Conservation (phyloP, 2,888 invertebrate species). For the Drosophila buzzatii region DNA sequence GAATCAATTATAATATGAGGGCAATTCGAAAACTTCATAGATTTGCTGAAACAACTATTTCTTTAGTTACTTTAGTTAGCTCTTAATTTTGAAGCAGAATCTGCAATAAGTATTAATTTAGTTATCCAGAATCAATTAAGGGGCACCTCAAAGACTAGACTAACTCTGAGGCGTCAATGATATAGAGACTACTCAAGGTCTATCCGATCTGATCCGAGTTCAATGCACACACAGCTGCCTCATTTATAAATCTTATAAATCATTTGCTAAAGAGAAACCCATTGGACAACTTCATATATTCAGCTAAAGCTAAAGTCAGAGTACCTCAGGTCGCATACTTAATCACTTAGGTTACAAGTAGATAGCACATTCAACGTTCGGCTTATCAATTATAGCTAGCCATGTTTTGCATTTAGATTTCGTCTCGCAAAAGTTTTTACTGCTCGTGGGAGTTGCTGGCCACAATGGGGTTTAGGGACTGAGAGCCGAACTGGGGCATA, state of each 20-base stretch:
- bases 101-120: too few relatives aligned
- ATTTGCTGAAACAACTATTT: too few relatives aligned
- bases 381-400: neutral
- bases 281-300: rapidly evolving
- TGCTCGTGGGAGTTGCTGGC: slow-evolving; percentile 62
- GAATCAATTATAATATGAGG: neutral
- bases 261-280: neutral
- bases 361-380: slow-evolving; percentile 19
- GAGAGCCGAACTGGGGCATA: neutral
- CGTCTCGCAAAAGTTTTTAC: slow-evolving; percentile 70
- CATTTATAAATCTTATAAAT: neutral
- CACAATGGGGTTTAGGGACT: slow-evolving; percentile 26
- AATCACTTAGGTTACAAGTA: neutral
- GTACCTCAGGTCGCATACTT: neutral
- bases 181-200: too few relatives aligned
- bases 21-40: neutral
- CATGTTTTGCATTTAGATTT: slow-evolving; percentile 44
- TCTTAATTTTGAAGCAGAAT: too few relatives aligned
- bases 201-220: too few relatives aligned
- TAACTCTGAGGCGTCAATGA: too few relatives aligned
- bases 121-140: too few relatives aligned
- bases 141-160: too few relatives aligned
- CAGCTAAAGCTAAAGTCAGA: neutral
- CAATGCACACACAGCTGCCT: too few relatives aligned
- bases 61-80: too few relatives aligned